Conservation (phyloP, 2,888 invertebrate genomes). For the Trilocha varians region DNA sequence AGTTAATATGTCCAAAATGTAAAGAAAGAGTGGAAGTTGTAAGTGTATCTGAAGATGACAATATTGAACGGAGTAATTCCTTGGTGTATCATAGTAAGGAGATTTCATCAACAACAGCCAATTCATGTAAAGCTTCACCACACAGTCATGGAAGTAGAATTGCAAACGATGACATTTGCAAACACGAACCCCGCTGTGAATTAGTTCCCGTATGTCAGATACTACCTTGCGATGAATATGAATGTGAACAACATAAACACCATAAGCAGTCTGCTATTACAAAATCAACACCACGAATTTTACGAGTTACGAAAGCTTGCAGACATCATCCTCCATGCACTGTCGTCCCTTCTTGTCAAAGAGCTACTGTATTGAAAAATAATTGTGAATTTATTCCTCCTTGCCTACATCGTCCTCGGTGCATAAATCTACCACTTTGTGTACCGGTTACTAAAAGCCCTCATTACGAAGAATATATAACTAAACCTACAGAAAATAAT, state of each 20-base stretch:
- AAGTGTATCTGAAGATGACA: slow-evolving; percentile 42
- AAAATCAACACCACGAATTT: slow-evolving; percentile 33
- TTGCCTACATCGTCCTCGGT: slow-evolving; percentile 54
- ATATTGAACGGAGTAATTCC: slow-evolving; percentile 23
- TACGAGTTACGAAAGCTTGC: slow-evolving; percentile 58
- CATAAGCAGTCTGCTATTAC: slow-evolving; percentile 20
- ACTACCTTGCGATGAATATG: slow-evolving; percentile 32
- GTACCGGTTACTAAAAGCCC: slow-evolving; percentile 44
- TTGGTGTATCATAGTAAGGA: slow-evolving; percentile 23
- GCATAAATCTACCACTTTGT: slow-evolving; percentile 56
- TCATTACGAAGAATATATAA: slow-evolving; percentile 32
- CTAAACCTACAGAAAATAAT: slow-evolving; percentile 24
- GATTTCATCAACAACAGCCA: slow-evolving; percentile 21
- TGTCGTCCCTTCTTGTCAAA: slow-evolving; percentile 60
- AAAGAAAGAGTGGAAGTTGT: slow-evolving; percentile 42
- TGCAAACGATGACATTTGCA: slow-evolving; percentile 31
- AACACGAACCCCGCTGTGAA: slow-evolving; percentile 49
- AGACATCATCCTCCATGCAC: slow-evolving; percentile 60
- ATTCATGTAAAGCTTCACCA: slow-evolving; percentile 21
- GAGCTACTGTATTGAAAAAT: slow-evolving; percentile 45
- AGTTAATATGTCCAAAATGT: slow-evolving; percentile 49
- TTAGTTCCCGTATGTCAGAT: slow-evolving; percentile 52
- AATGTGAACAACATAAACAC: slow-evolving; percentile 23
- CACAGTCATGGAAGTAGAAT: slow-evolving; percentile 16
- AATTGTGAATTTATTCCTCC: slow-evolving; percentile 55